phyloP scores from a whole-genome alignment of 2,113 vertebrate species.

The Ifrita kowaldi region DNA sequence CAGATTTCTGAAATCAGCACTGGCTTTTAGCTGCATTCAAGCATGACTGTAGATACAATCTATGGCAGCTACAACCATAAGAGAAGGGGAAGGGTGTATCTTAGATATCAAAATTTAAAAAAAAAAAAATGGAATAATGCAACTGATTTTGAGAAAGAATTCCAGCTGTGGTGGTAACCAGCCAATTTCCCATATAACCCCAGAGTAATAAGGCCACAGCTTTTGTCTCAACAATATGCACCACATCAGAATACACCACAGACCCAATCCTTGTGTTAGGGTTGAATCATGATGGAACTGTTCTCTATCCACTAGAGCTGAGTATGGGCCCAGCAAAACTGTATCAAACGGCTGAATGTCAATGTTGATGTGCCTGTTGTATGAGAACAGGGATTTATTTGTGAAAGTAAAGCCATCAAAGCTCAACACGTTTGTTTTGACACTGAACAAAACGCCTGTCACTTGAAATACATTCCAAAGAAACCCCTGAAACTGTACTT shows the following conservation, averaged over 20 bases:
- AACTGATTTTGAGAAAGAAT: neutral
- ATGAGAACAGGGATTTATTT: neutral
- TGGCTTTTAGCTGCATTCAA: neutral
- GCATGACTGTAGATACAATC: neutral
- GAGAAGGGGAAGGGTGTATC: neutral
- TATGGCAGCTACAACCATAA: neutral
- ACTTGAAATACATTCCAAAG: neutral
- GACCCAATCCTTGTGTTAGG: neutral
- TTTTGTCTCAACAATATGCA: neutral
- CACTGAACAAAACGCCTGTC: neutral
- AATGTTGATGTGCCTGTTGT: accelerated
- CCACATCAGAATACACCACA: neutral
- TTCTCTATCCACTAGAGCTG: neutral
- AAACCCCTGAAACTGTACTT: neutral
- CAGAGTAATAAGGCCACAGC: neutral
- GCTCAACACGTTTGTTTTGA: neutral
- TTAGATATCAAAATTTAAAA: accelerated
- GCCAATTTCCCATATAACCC: neutral
- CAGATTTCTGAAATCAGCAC: neutral
- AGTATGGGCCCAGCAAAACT: neutral
- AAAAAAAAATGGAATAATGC: neutral
- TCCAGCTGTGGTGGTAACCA: neutral
- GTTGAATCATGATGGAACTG: neutral
- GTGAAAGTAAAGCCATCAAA: neutral
- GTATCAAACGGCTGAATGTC: neutral